A percentile compares a stretch with the other conserved stretches of the same genome.
Evolutionary conservation across 37 sponge, comb jelly and placozoan genomes (phyloP).

Genomic region (Beroe ovata): DNA sequence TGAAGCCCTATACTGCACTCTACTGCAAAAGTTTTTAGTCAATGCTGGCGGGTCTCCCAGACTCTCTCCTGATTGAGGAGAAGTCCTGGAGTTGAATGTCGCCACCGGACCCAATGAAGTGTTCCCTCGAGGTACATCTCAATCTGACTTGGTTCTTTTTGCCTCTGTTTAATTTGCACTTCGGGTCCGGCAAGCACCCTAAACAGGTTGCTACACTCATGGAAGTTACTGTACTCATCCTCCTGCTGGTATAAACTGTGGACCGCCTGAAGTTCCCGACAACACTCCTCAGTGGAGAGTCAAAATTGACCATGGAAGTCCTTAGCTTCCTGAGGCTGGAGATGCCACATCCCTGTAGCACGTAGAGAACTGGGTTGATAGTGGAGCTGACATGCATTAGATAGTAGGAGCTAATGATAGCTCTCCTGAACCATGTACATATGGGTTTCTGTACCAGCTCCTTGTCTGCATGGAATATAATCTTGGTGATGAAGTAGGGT

Average conservation of each 20-base stretch:
- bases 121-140: not conserved
- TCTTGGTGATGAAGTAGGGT: slow-evolving; percentile 12
- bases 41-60: too few species aligned
- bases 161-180: not conserved
- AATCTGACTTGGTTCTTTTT: not conserved
- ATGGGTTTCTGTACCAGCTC: not conserved
- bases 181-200: not conserved
- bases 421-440: not conserved
- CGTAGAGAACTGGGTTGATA: slow-evolving; percentile 58
- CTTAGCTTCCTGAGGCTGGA: not conserved
- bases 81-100: not conserved
- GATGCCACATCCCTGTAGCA: not conserved
- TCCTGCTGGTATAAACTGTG: not conserved
- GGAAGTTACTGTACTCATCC: not conserved
- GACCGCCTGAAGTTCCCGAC: not conserved
- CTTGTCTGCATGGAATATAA: not conserved
- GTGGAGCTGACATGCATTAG: slow-evolving; percentile 48
- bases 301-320: not conserved
- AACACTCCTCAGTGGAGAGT: not conserved
- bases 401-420: slow-evolving; percentile 22
- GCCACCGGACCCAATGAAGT: not conserved
- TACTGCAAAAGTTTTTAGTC: too few species aligned
- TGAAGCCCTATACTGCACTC: too few species aligned
- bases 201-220: not conserved
- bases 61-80: not conserved